Percentiles rank a stretch among this genome's conserved stretches.
phyloP scores from a whole-genome alignment of 2,888 invertebrate species.

The Xylota segnis region DNA sequence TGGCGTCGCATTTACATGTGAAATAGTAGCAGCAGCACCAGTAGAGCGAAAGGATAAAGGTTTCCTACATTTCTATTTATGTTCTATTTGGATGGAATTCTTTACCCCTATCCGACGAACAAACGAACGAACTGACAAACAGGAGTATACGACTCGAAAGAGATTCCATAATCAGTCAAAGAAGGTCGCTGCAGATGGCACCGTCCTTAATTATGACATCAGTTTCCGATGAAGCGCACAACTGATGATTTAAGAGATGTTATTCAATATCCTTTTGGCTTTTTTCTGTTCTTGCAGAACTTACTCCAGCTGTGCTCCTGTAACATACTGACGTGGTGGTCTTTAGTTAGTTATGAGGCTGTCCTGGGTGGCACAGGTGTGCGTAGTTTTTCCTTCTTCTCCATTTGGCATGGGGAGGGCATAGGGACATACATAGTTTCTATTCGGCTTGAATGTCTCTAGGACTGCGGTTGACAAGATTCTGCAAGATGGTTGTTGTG shows the following conservation, averaged over 20 bases:
- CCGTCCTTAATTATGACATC: constrained; percentile 73
- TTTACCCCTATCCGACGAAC: constrained; percentile 35
- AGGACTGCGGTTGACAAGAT: no score
- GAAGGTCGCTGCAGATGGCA: constrained; percentile 75
- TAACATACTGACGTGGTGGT: constrained; percentile 60
- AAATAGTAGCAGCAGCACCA: constrained; percentile 60
- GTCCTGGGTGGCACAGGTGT: constrained; percentile 30
- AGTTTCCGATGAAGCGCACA: constrained; percentile 56
- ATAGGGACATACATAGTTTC: no score
- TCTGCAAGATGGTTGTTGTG: no score
- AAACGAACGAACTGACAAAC: constrained; percentile 33
- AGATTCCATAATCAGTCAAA: constrained; percentile 72
- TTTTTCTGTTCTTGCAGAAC: constrained; percentile 1
- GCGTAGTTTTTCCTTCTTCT: constrained; percentile 6
- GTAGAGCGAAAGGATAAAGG: constrained; percentile 58
- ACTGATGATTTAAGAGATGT: constrained; percentile 60
- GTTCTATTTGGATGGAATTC: constrained; percentile 37
- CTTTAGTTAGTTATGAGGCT: constrained; percentile 23
- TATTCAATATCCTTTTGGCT: constrained; percentile 57
- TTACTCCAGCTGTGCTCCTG: constrained; percentile 42
- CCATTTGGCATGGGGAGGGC: no score
- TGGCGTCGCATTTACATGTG: constrained; percentile 62
- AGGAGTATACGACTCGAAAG: constrained; percentile 7
- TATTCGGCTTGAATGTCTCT: background rate
- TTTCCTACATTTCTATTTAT: constrained; percentile 60